These are phyloP conservation scores for Rotaria sp. DNA, from an alignment of 2,888 invertebrate genomes.

Conservation along the genomic window DNA sequence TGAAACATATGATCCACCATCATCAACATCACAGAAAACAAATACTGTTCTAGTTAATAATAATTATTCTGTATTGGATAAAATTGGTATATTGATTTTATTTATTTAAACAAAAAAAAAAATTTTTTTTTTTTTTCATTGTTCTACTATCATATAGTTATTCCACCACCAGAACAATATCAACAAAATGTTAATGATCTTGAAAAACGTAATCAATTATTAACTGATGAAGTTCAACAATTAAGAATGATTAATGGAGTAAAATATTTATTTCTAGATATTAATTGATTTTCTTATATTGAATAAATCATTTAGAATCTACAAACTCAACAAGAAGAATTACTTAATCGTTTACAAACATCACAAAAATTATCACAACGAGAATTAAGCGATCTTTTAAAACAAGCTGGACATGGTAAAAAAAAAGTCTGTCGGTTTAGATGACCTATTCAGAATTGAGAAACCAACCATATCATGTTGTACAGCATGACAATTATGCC, in stretches of 20 bases:
- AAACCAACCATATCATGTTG: no score
- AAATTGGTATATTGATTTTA: neutral
- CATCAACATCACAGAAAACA: neutral
- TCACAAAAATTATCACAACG: neutral
- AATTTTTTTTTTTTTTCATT: neutral
- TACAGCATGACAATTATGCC: no score
- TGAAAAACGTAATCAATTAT: conserved; percentile 10
- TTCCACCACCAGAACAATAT: conserved; percentile 21
- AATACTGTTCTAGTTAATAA: neutral
- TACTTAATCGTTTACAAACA: conserved; percentile 3
- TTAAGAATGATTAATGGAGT: neutral
- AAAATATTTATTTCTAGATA: neutral
- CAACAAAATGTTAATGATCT: conserved; percentile 3
- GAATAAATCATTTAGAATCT: neutral
- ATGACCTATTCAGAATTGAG: no score
- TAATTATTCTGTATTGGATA: neutral
- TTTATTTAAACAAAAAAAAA: no score
- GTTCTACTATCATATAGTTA: neutral
- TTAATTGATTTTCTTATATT: neutral
- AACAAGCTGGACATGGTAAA: neutral
- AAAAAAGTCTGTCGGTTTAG: neutral
- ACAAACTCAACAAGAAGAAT: neutral
- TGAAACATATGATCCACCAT: neutral
- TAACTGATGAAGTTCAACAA: neutral
- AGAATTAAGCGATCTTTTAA: neutral